Conservation (phyloP, 2,888 invertebrate genomes). For the Adelphocoris suturalis region DNA sequence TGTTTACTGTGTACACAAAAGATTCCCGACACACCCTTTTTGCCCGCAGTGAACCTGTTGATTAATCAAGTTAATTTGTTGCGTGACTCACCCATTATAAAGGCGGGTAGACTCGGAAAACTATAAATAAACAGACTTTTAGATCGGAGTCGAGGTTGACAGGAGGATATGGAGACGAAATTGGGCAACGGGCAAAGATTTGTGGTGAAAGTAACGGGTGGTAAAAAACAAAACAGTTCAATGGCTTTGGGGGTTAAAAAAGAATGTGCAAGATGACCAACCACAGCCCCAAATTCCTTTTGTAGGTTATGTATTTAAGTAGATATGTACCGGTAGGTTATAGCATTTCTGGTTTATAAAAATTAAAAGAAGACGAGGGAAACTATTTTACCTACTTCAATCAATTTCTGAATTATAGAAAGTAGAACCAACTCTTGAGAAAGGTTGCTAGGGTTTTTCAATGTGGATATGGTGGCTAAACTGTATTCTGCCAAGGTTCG, state of each 20-base stretch:
- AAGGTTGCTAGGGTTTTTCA: no score
- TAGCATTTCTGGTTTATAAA: no score
- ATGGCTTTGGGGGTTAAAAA: constrained; percentile 4
- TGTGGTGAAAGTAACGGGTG: constrained; percentile 57
- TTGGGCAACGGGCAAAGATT: constrained; percentile 27
- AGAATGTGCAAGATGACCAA: neutral
- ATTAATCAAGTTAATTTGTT: constrained; percentile 66
- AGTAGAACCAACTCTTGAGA: no score
- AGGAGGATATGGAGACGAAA: neutral
- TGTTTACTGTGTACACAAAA: constrained; percentile 59
- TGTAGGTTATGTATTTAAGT: neutral
- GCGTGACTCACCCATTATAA: constrained; percentile 68
- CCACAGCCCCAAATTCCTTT: neutral
- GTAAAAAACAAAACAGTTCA: constrained; percentile 45
- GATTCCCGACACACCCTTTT: constrained; percentile 64
- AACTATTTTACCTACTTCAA: no score
- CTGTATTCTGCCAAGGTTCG: no score
- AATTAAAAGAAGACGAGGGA: no score
- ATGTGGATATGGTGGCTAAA: no score
- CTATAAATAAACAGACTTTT: neutral
- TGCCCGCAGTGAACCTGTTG: constrained; percentile 53
- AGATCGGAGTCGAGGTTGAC: neutral
- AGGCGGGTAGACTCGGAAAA: constrained; percentile 11
- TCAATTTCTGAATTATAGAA: no score
- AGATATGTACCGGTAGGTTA: no score